phyloP scores from a whole-genome alignment of 2,113 vertebrate genomes.

The Acinonyx jubatus region DNA sequence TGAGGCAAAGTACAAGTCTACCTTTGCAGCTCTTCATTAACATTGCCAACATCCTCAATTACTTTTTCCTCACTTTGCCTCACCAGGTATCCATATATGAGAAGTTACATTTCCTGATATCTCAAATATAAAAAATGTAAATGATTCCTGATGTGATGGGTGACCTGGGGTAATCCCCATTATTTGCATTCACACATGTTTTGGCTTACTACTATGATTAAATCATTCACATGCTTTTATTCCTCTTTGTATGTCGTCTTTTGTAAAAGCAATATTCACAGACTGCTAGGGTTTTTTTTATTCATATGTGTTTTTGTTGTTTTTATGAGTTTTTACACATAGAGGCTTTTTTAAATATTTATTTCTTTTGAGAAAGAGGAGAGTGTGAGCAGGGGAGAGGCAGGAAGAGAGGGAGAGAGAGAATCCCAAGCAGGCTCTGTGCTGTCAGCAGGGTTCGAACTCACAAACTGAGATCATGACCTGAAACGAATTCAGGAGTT shows the following conservation, averaged over 20 bases:
- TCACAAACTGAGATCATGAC: too few relatives aligned
- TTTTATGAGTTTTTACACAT: neutral
- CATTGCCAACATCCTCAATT: neutral
- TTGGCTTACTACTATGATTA: neutral
- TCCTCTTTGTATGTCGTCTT: neutral
- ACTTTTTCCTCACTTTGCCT: neutral
- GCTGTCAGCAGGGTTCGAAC: too few relatives aligned
- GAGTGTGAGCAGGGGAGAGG: too few relatives aligned
- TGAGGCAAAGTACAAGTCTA: neutral
- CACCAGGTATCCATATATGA: neutral
- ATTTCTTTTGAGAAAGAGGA: too few relatives aligned
- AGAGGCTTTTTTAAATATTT: neutral
- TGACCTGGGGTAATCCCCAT: accelerated
- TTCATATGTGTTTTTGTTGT: neutral
- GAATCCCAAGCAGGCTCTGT: too few relatives aligned
- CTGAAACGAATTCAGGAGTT: too few relatives aligned
- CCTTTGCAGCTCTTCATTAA: neutral
- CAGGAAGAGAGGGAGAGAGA: too few relatives aligned
- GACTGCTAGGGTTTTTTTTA: neutral
- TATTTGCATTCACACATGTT: accelerated
- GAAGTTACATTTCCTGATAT: neutral
- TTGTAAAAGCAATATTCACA: neutral
- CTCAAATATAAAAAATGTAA: neutral
- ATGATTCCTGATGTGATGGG: accelerated
- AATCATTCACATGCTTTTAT: accelerated